Base-by-base conservation (phyloP, 1,140 invertebrate species). In the Babylonia areolata region DNA sequence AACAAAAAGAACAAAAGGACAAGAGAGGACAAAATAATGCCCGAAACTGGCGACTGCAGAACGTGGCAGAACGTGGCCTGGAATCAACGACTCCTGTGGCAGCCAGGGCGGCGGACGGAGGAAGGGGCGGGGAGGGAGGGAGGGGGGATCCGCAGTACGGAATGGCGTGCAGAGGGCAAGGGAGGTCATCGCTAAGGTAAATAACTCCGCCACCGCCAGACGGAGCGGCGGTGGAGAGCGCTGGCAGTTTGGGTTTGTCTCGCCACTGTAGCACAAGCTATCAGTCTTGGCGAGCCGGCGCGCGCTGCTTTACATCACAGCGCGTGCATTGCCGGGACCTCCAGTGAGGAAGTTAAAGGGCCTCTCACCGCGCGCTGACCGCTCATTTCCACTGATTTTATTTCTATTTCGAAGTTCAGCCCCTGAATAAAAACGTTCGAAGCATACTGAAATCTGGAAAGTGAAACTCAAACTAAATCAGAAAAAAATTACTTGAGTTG, bases 181-280 rank as follows among this genome's bases (percentile, higher is more conserved):
- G 37, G 82, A 64, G 85, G 85, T 85, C 85, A 85, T 80, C 77
- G 51, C 37, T 77, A 81, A 80, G 58, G 85, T 85, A 85, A 85
- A 85, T 85, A 85, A 69, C 78, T 85, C 77, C 64, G 35, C 23
- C 77, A 17, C 78, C 73, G 51, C 75, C 77, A 85, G 85, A 85
- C 85, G 77, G 35, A 40, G 28, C 54, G 85, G 77, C 85, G 77
- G 51, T 39, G 42, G 58, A 5, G 58, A n/a, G 77, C 39, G 39
- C 40, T 64, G 54, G 77, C 77, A 80, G 77, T 79, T 85, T 85
- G 85, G 75, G 54, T 79, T 85, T 85, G 85, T 85, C 85, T 79
- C 75, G 85, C 75, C 85, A 46, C 51, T 80, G 9, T 39, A 81
- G 39, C 39, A 58, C 51, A 80, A 85, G 58, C 85, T 85, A 85